Base-by-base conservation (phyloP, 2,113 vertebrate genomes). In the Ochotona princeps region DNA sequence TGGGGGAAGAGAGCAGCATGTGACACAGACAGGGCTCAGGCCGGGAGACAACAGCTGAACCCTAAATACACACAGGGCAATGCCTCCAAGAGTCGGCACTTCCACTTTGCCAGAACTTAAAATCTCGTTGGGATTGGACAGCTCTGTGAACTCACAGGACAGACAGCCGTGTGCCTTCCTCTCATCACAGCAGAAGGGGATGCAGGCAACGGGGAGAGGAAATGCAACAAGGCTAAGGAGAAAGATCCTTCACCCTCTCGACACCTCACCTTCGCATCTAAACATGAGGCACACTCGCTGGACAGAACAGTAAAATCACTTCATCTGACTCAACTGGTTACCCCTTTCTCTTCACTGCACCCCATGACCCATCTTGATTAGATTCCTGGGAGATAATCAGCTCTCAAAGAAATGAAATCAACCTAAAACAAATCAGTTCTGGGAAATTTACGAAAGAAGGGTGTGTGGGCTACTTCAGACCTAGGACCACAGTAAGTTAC, bases 281-380 rank as follows among this genome's bases (percentile, higher is more conserved):
- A 83, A 94, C 66, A 92, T 93, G 80, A 95, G 83, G 90, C 94
- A 95, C 93, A 67, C 73, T 82, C 91, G 91, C 87, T 90, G 54
- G 18, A 69, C 92, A 90, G 88, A 20, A 92, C 6, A 10, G 26
- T 61, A 91, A 96, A 96, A 95, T 60, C 74, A 38, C 90, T 94
- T 84, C 93, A 96, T 95, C 96, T 96, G 94, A 94, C 94, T 91
- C 26, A 26, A 89, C 83, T 94, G 78, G 78, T 85, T 74, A 32
- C 4, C 67, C 30, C 65, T 35, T 95, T 94, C 96, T 20, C 83
- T 94, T 94, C 89, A 8, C 84, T 80, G 83, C 79, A 96, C 67
- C 83, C 70, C 89, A 92, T 79, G 85, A 32, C 30, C 72, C 54
- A 61, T 91, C 88, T 93, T 82, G 92, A 94, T 93, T 92, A 86